These are phyloP conservation scores for Phalacrocorax pelagicus DNA, from an alignment of 2,113 vertebrate genomes.

Conservation along the genomic window DNA sequence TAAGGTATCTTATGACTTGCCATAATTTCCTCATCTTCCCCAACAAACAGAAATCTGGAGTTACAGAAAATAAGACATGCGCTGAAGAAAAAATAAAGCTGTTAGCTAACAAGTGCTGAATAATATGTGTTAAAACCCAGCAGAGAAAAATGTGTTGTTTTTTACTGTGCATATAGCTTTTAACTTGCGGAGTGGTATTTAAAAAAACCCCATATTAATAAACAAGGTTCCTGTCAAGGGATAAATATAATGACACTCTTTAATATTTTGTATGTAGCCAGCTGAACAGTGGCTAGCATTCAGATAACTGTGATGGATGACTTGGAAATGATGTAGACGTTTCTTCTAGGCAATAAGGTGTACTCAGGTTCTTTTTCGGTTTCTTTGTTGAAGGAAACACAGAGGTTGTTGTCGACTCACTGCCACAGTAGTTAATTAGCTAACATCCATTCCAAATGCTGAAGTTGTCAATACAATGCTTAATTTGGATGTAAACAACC, in stretches of 20 bases:
- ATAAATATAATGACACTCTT: not conserved
- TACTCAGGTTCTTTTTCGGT: not conserved
- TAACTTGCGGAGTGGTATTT: not conserved
- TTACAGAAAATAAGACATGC: not conserved
- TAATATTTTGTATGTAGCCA: not conserved
- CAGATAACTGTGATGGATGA: not conserved
- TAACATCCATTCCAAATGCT: not conserved
- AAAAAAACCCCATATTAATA: not conserved
- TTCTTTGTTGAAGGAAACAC: not conserved
- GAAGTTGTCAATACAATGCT: not conserved
- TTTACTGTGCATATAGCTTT: constrained; percentile 7
- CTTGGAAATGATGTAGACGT: not conserved
- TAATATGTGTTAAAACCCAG: not conserved
- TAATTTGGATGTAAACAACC: not conserved
- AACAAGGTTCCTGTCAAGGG: not conserved
- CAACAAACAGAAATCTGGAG: not conserved
- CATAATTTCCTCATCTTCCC: not conserved
- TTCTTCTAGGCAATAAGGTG: not conserved
- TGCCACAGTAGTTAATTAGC: not conserved
- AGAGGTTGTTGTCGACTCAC: not conserved
- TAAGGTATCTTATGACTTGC: not conserved
- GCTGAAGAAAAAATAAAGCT: not conserved
- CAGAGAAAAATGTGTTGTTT: not conserved
- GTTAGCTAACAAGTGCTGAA: not conserved
- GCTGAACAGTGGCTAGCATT: not conserved